Evolutionary conservation across 1,140 invertebrate species (phyloP).

Genomic region (Drosophila lowei): DNA sequence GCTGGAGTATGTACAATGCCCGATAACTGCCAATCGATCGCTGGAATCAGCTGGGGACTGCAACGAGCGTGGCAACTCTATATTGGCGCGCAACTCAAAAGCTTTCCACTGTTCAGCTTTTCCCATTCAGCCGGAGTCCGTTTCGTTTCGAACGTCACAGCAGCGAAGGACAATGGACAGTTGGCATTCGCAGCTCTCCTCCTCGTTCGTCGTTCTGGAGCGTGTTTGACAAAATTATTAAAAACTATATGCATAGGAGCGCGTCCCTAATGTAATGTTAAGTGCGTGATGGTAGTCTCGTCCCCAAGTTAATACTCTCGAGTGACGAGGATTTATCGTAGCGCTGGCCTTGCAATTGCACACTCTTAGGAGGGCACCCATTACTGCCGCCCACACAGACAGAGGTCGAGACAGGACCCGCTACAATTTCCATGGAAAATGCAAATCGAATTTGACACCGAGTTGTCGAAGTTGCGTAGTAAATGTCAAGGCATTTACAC

Average conservation of each 20-base stretch:
- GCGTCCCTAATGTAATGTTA: constrained; percentile 38
- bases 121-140: constrained; percentile 4
- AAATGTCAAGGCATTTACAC: constrained; percentile 82
- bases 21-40: too few species aligned
- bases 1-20: constrained; percentile 3
- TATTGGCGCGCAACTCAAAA: constrained; percentile 24
- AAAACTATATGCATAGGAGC: constrained; percentile 34
- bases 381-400: constrained; percentile 20
- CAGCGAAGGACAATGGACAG: constrained; percentile 42
- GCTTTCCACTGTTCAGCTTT: constrained; percentile 27
- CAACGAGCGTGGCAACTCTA: too few species aligned
- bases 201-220: constrained; percentile 29
- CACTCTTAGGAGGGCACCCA: neutral
- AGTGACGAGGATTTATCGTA: constrained; percentile 40
- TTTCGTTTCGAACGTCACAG: constrained; percentile 21
- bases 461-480: constrained; percentile 71
- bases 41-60: too few species aligned
- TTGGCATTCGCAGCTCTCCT: constrained; percentile 30
- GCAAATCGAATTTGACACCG: constrained; percentile 74
- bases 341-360: constrained; percentile 45
- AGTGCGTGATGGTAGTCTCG: constrained; percentile 46
- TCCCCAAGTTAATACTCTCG: constrained; percentile 23
- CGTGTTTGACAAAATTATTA: constrained; percentile 49
- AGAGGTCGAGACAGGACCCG: constrained; percentile 12
- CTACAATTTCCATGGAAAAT: constrained; percentile 46